These are phyloP conservation scores for Hermodice carunculata DNA, from an alignment of 2,888 invertebrate genomes.

Conservation along the genomic window DNA sequence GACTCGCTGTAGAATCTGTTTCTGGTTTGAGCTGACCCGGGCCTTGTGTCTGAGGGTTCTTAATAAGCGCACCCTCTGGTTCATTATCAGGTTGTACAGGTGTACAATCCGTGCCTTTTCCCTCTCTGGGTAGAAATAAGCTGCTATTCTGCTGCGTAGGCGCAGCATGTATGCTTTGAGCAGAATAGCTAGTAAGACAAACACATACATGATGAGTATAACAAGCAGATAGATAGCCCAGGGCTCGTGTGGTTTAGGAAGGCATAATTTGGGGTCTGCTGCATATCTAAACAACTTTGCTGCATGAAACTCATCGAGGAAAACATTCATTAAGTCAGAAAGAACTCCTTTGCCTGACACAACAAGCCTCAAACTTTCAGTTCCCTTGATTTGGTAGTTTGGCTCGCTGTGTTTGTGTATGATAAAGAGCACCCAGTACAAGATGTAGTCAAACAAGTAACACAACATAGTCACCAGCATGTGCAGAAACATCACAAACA, in stretches of 20 bases:
- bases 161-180: constrained; percentile 43
- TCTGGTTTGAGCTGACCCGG: constrained; percentile 30
- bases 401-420: constrained; percentile 47
- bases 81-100: constrained; percentile 40
- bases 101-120: constrained; percentile 42
- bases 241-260: constrained; percentile 34
- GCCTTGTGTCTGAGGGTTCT: constrained; percentile 33
- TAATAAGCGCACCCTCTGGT: constrained; percentile 38
- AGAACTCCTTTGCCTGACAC: constrained; percentile 38
- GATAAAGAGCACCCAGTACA: constrained; percentile 52
- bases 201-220: constrained; percentile 31
- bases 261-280: constrained; percentile 31
- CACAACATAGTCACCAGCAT: constrained; percentile 43
- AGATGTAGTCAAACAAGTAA: constrained; percentile 51
- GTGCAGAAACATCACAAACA: constrained; percentile 48
- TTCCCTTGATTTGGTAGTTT: constrained; percentile 38
- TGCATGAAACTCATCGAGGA: constrained; percentile 41
- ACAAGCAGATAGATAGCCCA: constrained; percentile 31
- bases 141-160: constrained; percentile 37
- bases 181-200: constrained; percentile 34
- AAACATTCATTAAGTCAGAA: constrained; percentile 40
- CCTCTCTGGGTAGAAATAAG: constrained; percentile 46
- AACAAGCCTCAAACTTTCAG: constrained; percentile 34
- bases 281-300: constrained; percentile 33
- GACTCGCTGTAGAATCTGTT: constrained; percentile 23